Evolutionary conservation across 2,888 invertebrate species (phyloP).

Genomic region (Rhagophthalmus giganteus): DNA sequence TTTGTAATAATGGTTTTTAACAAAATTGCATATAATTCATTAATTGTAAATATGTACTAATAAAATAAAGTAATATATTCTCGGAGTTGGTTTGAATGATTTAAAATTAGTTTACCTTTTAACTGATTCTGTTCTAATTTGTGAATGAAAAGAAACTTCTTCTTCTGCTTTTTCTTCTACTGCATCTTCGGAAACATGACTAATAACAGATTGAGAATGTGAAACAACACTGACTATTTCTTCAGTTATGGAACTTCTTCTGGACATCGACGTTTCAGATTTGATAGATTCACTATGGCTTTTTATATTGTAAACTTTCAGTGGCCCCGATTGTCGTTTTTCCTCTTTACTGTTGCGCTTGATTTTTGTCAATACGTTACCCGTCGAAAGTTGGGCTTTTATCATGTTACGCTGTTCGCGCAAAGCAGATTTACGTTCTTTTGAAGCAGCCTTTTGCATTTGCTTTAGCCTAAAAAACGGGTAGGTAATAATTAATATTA

Average conservation of each 20-base stretch:
- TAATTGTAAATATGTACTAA: no score
- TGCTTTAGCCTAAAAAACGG: conserved; percentile 58
- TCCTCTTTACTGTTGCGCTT: conserved; percentile 55
- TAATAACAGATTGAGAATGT: conserved; percentile 38
- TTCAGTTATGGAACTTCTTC: conserved; percentile 42
- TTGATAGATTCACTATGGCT: conserved; percentile 51
- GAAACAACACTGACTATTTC: conserved; percentile 47
- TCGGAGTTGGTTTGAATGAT: no score
- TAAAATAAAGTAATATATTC: no score
- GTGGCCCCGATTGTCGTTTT: conserved; percentile 55
- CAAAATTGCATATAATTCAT: no score
- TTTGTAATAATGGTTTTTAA: no score
- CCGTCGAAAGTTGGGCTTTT: conserved; percentile 58
- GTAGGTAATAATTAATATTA: no score
- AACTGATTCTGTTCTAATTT: conserved; percentile 35
- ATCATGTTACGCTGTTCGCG: conserved; percentile 60
- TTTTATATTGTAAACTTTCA: conserved; percentile 58
- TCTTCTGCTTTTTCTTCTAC: conserved; percentile 2
- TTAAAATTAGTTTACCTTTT: conserved; percentile 36
- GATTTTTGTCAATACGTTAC: conserved; percentile 57
- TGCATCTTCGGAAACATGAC: conserved; percentile 33
- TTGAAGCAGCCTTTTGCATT: conserved; percentile 59
- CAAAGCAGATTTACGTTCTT: conserved; percentile 58
- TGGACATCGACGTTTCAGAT: conserved; percentile 49
- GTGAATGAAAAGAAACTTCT: conserved; percentile 1